These are phyloP conservation scores for Anoplolepis gracilipes DNA, from an alignment of 1,140 invertebrate species.

Conservation along the genomic window DNA sequence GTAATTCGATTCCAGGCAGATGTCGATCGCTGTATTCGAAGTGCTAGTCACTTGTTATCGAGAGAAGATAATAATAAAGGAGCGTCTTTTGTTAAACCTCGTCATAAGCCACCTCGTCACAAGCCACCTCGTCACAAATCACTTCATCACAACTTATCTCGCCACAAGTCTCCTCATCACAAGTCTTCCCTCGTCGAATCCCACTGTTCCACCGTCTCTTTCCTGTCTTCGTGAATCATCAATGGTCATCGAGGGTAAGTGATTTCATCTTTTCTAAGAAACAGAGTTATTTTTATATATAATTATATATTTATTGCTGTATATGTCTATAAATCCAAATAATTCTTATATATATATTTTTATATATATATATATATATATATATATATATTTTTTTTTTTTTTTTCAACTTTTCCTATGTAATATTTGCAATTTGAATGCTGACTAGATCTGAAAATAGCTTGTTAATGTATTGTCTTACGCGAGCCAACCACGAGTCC, in stretches of 20 bases:
- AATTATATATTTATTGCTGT: background rate
- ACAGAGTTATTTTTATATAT: background rate
- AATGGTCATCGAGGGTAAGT: background rate
- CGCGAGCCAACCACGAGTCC: background rate
- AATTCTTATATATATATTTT: no score
- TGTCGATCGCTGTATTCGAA: constrained; percentile 80
- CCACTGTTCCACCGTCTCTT: background rate
- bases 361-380: no score
- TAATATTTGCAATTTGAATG: background rate
- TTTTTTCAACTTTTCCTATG: background rate
- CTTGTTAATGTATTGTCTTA: background rate
- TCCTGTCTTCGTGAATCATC: background rate
- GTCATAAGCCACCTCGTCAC: background rate
- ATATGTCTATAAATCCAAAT: background rate
- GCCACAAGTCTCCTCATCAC: no score
- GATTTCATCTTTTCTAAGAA: background rate
- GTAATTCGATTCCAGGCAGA: constrained; percentile 67
- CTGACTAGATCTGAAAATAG: background rate
- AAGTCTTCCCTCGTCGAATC: background rate
- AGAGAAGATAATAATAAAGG: constrained; percentile 77
- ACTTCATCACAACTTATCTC: no score
- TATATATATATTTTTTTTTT: no score
- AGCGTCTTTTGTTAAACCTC: constrained; percentile 77
- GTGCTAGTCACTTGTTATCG: constrained; percentile 84
- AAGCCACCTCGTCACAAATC: no score